Evolutionary conservation across 2,797 vertebrate genomes (phyloP).

Genomic region (Notolabrus celidotus): DNA sequence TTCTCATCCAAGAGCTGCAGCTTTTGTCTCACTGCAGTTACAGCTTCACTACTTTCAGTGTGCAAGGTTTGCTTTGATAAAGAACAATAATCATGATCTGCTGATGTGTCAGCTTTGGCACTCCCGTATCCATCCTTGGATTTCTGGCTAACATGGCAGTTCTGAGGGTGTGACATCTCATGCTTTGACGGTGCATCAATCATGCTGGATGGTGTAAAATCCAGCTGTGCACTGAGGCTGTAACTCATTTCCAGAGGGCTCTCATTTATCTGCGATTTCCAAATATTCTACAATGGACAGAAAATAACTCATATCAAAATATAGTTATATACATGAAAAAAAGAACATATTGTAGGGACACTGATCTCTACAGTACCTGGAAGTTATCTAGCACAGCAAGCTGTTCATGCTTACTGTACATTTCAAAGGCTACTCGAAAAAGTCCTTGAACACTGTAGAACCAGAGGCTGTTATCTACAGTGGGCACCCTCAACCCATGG

Average conservation of each 20-base stretch:
- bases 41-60: constrained; percentile 5
- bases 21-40: constrained; percentile 61
- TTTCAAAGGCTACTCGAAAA: constrained; percentile 88
- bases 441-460: constrained; percentile 90
- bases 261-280: constrained; percentile 86
- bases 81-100: constrained; percentile 85
- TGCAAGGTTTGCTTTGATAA: constrained; percentile 32
- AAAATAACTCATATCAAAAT: background rate
- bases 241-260: constrained; percentile 79
- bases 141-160: constrained; percentile 8
- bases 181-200: constrained; percentile 24
- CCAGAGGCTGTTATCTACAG: constrained; percentile 85
- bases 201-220: constrained; percentile 31
- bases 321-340: background rate
- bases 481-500: constrained; percentile 82
- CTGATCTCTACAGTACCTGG: constrained; percentile 73
- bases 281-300: constrained; percentile 78
- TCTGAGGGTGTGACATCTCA: constrained; percentile 26
- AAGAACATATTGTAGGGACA: background rate
- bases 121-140: background rate
- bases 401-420: constrained; percentile 86
- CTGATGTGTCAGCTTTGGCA: constrained; percentile 55
- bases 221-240: constrained; percentile 72
- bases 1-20: constrained; percentile 68
- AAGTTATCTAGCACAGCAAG: constrained; percentile 85